Base-by-base conservation (phyloP, 2,797 vertebrate species). In the Myiotriccus ornatus region DNA sequence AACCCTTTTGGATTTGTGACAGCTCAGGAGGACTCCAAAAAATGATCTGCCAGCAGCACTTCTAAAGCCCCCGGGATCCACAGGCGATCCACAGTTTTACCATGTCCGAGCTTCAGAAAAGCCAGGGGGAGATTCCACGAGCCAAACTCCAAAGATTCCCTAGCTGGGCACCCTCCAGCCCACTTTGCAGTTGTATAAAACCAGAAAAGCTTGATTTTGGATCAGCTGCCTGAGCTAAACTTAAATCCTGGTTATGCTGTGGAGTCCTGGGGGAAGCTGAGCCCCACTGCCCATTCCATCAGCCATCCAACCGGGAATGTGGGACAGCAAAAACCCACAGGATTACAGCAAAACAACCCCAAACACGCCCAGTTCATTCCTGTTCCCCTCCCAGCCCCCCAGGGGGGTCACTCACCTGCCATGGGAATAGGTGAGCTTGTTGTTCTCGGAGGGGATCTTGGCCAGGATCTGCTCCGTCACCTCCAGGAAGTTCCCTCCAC, bases 361-460 rank as follows among this genome's bases (percentile, higher is more conserved):
- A n/a, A 27, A 55, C 9, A 8, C 16, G 0, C 21, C 7, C 32
- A 14, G 7, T 3, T 4, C 3, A 3, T 2, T 18, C 24, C 37
- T 4, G 2, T 1, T 2, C 21, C 4, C 23, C 21, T 53, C 64
- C 89, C 62, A 15, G 5, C 5, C 7, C 84, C 52, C 32, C 46
- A 65, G n/a, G 4, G 93, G 39, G 22, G 30, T 47, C 18, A 95
- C 98, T 95, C 97, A 99, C 99, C 97, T 99, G 97, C 99, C 99
- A 47, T 99, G 99, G 39, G 99, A 99, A 92, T 99, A 99, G 28
- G 99, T 99, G 84, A 99, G 96, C 62, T 99, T 99, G 98, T 99
- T 99, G 96, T 99, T 99, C 96, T 99, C 99, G 0, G 99, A 99
- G 1, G 99, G 99, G 87, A 99, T 99, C 96, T 99, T 99, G 17